Evolutionary conservation across 2,888 invertebrate genomes (phyloP).

Genomic region (Drosophila niveifrons): DNA sequence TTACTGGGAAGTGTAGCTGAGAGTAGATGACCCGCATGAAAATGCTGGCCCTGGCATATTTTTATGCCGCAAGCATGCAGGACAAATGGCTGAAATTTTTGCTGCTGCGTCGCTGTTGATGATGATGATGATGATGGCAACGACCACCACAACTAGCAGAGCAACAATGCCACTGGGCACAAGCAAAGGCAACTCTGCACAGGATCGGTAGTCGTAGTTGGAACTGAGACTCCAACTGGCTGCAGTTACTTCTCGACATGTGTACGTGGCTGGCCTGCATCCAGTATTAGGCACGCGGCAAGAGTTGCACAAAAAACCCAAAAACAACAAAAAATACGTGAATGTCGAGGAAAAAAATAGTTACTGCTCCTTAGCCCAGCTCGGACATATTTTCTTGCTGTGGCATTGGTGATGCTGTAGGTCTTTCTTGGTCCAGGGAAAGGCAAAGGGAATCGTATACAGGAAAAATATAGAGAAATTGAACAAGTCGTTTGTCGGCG

Average conservation of each 20-base stretch:
- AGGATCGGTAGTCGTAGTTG: slow-evolving; percentile 29
- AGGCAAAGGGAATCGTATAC: background rate
- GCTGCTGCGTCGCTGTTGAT: slow-evolving; percentile 62
- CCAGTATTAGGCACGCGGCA: slow-evolving; percentile 41
- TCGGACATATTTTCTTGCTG: slow-evolving; percentile 56
- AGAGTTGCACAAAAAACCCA: slow-evolving; percentile 10
- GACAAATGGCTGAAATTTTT: slow-evolving; percentile 81
- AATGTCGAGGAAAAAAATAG: slow-evolving; percentile 26
- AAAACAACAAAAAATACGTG: background rate
- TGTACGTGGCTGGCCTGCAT: slow-evolving; percentile 76
- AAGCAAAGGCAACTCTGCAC: background rate
- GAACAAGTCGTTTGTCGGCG: slow-evolving; percentile 80
- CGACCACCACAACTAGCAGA: slow-evolving; percentile 48
- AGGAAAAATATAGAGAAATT: slow-evolving; percentile 69
- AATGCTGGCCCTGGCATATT: slow-evolving; percentile 82
- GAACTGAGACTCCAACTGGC: slow-evolving; percentile 38
- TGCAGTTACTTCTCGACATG: slow-evolving; percentile 79
- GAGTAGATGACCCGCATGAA: slow-evolving; percentile 81
- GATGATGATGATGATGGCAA: slow-evolving; percentile 70
- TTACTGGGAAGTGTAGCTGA: slow-evolving; percentile 36
- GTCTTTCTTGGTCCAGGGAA: slow-evolving; percentile 1
- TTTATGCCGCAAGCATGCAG: slow-evolving; percentile 83
- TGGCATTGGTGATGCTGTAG: slow-evolving; percentile 29
- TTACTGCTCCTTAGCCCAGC: slow-evolving; percentile 54
- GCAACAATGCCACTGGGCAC: slow-evolving; percentile 37